Evolutionary conservation across 2,113 vertebrate genomes (phyloP), one percentile per base, ranked within the genome.

Genomic region (Cacatua alba): DNA sequence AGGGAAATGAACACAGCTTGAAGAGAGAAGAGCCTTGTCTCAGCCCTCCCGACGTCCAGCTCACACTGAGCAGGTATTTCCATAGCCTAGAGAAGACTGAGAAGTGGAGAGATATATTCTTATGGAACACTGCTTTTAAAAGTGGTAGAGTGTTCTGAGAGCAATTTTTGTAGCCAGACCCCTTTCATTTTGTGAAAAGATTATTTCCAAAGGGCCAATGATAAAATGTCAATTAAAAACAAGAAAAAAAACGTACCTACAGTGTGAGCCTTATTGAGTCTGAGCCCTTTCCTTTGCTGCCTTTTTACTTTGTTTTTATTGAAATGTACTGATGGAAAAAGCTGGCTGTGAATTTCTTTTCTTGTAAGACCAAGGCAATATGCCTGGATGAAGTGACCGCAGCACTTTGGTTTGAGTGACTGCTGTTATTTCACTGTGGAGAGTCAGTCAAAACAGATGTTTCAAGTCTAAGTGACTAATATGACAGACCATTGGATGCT

Each of bases 261-360:
- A 52, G 19, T 10, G 17, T 83, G 67, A 91, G 82, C 78, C 76
- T 97, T 92, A 74, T 51, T 92, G 63, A 91, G 70, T 90, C 76
- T 44, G 18, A 60, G 46, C 79, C 74, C 48, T 92, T 59, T 86
- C 14, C 13, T 82, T 79, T 88, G 92, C 65, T 90, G 83, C 82
- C 84, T 94, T 95, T 91, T 60, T 83, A 86, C 37, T 85, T 82
- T 78, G 59, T 92, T 95, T 96, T 90, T 96, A 93, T 88, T 77
- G 89, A 94, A 89, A 90, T 92, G 97, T 97, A 84, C 64, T 39
- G 49, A 75, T 94, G 64, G 94, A 96, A 96, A 97, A 97, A 92
- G 59, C 79, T 91, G 86, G 16, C 60, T 97, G 95, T 97, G 94
- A 95, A 44, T 44, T 52, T 89, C 28, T 90, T 91, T 95, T 96